Conservation (phyloP, 1,140 invertebrate species). For the Drosophila sulfurigaster region DNA sequence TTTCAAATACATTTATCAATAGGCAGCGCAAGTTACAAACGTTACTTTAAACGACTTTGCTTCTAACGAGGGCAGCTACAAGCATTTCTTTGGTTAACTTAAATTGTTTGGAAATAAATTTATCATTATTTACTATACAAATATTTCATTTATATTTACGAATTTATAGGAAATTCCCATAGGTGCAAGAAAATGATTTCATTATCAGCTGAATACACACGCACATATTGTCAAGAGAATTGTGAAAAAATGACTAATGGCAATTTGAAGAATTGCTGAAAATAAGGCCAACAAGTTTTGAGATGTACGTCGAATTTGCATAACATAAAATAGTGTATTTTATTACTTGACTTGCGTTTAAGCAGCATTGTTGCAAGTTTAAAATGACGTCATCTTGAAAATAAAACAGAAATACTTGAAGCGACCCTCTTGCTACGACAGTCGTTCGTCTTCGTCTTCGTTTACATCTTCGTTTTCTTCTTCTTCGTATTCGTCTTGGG, state of each 20-base stretch:
- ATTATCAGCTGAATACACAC: not conserved
- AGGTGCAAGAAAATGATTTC: not conserved
- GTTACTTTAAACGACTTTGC: not conserved
- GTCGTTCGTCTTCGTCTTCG: conserved; percentile 19
- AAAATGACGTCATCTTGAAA: conserved; percentile 1
- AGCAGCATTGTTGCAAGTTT: not conserved
- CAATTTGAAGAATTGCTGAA: too few relatives aligned
- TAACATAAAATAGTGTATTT: too few relatives aligned
- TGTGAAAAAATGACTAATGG: too few relatives aligned
- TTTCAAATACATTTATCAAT: conserved; percentile 44
- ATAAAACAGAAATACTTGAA: conserved; percentile 1
- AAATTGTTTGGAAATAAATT: not conserved
- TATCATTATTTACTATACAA: not conserved
- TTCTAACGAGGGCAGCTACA: conserved; percentile 19
- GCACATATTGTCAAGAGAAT: not conserved
- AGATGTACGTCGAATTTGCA: not conserved
- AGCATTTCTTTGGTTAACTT: not conserved
- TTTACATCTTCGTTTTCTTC: too few relatives aligned
- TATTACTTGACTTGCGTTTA: too few relatives aligned
- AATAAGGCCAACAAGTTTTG: not conserved
- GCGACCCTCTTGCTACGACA: conserved; percentile 4
- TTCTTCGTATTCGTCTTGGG: not conserved
- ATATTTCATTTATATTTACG: not conserved
- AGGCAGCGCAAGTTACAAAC: conserved; percentile 26
- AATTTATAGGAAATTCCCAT: not conserved